Evolutionary conservation across 2,113 vertebrate genomes (phyloP).

Genomic region (Carassius gibelio): DNA sequence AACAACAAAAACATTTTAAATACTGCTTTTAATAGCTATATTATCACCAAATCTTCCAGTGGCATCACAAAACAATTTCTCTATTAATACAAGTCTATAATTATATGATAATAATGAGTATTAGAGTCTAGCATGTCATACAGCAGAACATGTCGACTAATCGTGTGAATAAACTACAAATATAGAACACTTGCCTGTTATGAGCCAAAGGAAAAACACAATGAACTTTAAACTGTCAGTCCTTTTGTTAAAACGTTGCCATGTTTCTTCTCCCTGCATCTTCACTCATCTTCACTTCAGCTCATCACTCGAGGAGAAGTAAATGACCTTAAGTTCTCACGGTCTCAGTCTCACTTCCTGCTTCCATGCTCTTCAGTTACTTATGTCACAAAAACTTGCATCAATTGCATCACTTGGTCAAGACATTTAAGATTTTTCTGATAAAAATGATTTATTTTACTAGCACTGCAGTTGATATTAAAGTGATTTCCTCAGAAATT

Average conservation of each 20-base stretch:
- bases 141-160: not conserved
- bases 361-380: not conserved
- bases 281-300: too few relatives aligned
- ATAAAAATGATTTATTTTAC: not conserved
- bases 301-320: too few relatives aligned
- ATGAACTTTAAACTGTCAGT: not conserved
- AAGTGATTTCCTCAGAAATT: not conserved
- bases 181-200: conserved; percentile 3
- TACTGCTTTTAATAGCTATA: not conserved
- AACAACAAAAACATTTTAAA: too few relatives aligned
- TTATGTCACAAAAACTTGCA: not conserved
- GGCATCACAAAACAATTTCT: not conserved
- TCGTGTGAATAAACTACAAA: not conserved
- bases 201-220: not conserved
- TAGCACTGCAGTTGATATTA: not conserved
- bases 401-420: not conserved
- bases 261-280: not conserved
- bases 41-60: not conserved
- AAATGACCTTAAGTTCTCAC: not conserved
- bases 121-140: not conserved
- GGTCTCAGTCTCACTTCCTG: not conserved
- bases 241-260: not conserved
- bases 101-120: too few relatives aligned
- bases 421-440: not conserved
- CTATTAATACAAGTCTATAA: not conserved